Evolutionary conservation across 1,140 invertebrate genomes (phyloP).

Genomic region (Drosophila murphyi): DNA sequence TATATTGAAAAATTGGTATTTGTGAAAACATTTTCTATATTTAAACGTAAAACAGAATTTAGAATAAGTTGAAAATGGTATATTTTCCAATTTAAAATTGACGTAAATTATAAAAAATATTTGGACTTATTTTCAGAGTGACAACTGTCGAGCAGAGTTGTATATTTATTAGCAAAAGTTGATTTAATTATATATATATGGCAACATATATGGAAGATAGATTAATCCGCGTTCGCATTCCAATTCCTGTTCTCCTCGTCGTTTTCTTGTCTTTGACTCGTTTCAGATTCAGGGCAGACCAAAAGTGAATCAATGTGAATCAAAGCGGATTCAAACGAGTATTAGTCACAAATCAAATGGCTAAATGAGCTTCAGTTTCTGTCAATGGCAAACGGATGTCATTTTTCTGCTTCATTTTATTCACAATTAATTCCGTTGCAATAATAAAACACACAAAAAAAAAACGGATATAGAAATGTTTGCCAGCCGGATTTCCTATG

Average conservation of each 20-base stretch:
- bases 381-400: conserved; percentile 63
- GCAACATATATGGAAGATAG: background rate
- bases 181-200: background rate
- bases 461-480: too few species aligned
- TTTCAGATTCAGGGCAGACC: conserved; percentile 61
- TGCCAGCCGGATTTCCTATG: conserved; percentile 11
- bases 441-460: too few species aligned
- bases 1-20: too few species aligned
- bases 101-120: too few species aligned
- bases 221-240: conserved; percentile 21
- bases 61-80: too few species aligned
- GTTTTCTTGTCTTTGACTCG: conserved; percentile 48
- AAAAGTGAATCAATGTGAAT: conserved; percentile 34
- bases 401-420: conserved; percentile 20
- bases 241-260: conserved; percentile 41
- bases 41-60: too few species aligned
- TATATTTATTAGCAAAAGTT: background rate
- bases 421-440: too few species aligned
- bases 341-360: conserved; percentile 52
- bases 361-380: conserved; percentile 42
- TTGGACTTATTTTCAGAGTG: too few species aligned
- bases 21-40: too few species aligned
- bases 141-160: too few species aligned
- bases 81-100: too few species aligned
- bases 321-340: conserved; percentile 35